Percentiles rank a stretch among this genome's conserved stretches.
These are phyloP conservation scores for Mylabris sibirica DNA, from an alignment of 2,888 invertebrate genomes.

Conservation along the genomic window DNA sequence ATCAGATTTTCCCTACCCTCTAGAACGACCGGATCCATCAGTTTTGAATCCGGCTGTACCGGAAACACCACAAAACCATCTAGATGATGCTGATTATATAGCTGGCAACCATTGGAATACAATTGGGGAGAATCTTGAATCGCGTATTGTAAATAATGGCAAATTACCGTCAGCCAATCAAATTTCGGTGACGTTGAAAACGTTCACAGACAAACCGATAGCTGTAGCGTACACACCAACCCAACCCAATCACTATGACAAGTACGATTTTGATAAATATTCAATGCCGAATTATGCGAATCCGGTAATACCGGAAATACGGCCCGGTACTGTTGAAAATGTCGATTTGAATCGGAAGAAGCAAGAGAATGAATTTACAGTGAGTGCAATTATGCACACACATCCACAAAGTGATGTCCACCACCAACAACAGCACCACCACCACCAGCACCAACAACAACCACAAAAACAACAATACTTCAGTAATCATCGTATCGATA, in stretches of 20 bases:
- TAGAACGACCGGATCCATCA: slow-evolving; percentile 68
- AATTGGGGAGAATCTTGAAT: slow-evolving; percentile 57
- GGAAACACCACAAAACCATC: slow-evolving; percentile 57
- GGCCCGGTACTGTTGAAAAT: slow-evolving; percentile 50
- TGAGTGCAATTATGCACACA: slow-evolving; percentile 60
- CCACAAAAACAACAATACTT: slow-evolving; percentile 37
- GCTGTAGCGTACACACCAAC: slow-evolving; percentile 73
- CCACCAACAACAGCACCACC: background rate
- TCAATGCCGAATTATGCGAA: slow-evolving; percentile 63
- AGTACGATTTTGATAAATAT: slow-evolving; percentile 50
- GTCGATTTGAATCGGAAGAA: slow-evolving; percentile 33
- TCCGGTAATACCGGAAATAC: slow-evolving; percentile 63
- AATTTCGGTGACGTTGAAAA: slow-evolving; percentile 59
- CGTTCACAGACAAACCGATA: slow-evolving; percentile 67
- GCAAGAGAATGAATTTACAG: slow-evolving; percentile 54
- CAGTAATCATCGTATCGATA: slow-evolving; percentile 29
- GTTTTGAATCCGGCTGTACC: slow-evolving; percentile 52
- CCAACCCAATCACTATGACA: slow-evolving; percentile 45
- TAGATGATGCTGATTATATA: slow-evolving; percentile 53
- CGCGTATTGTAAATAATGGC: slow-evolving; percentile 59
- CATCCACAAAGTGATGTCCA: slow-evolving; percentile 46
- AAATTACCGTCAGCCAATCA: slow-evolving; percentile 44
- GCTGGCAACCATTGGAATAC: slow-evolving; percentile 59
- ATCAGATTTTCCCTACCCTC: slow-evolving; percentile 71
- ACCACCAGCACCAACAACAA: slow-evolving; percentile 16